These are phyloP conservation scores for Calypte anna DNA, from an alignment of 2,113 vertebrate genomes.

Conservation along the genomic window DNA sequence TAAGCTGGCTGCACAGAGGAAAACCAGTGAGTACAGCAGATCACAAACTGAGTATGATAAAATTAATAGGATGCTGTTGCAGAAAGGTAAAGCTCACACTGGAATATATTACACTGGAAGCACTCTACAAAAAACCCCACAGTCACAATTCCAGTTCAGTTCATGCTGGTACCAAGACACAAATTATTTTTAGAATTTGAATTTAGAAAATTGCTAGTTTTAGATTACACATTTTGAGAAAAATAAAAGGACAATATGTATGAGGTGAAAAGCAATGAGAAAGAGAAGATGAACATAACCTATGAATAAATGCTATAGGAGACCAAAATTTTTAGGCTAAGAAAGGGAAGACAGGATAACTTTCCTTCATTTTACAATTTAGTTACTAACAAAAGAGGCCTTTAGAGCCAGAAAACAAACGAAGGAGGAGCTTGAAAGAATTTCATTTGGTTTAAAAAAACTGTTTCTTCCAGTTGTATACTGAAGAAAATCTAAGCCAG, in stretches of 20 bases:
- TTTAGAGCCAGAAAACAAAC: neutral
- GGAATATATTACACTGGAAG: fast-evolving
- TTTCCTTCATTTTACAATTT: neutral
- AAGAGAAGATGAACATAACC: neutral
- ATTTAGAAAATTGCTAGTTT: neutral
- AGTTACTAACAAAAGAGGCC: neutral
- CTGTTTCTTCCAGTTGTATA: neutral
- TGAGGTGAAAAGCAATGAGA: neutral
- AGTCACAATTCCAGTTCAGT: neutral
- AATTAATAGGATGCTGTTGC: neutral
- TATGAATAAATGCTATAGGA: neutral
- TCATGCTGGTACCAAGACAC: neutral
- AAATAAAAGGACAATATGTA: neutral
- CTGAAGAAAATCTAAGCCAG: neutral
- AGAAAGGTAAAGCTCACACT: neutral
- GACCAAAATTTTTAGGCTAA: neutral
- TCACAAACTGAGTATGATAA: neutral
- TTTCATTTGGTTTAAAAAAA: neutral
- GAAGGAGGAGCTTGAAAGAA: neutral
- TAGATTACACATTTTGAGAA: neutral
- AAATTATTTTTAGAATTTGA: neutral
- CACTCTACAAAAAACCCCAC: neutral
- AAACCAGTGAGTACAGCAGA: neutral
- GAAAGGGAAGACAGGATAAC: neutral
- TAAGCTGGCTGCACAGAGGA: neutral